Conservation (phyloP, 1,140 invertebrate species). For the Penaeus japonicus region DNA sequence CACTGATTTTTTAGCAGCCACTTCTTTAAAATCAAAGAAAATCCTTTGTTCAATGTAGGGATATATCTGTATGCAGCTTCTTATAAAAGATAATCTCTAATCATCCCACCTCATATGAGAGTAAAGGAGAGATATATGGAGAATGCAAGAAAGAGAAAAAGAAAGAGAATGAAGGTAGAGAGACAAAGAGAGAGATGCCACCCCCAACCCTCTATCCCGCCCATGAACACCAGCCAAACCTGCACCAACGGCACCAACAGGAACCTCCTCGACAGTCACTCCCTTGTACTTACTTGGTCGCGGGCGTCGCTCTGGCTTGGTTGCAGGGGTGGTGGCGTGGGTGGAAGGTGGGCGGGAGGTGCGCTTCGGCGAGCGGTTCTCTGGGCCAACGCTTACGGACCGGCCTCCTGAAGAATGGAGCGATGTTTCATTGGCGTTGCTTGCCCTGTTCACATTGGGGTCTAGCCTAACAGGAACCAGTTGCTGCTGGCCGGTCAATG, state of each 20-base stretch:
- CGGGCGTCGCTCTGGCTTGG: slow-evolving; percentile 57
- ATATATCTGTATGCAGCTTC: too few relatives aligned
- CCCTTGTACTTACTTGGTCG: slow-evolving; percentile 56
- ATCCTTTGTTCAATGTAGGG: too few relatives aligned
- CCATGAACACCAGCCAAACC: too few relatives aligned
- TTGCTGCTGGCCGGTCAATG: too few relatives aligned
- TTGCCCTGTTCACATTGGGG: too few relatives aligned
- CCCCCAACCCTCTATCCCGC: too few relatives aligned
- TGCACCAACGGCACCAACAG: too few relatives aligned
- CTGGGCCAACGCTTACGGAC: slow-evolving; percentile 57
- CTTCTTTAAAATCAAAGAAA: too few relatives aligned
- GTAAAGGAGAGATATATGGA: too few relatives aligned
- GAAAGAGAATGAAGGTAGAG: neutral
- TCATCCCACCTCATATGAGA: too few relatives aligned
- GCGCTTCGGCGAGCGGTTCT: slow-evolving; percentile 58
- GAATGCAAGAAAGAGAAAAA: neutral
- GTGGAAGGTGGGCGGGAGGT: slow-evolving; percentile 54
- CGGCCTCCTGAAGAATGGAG: slow-evolving; percentile 38
- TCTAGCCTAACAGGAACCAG: too few relatives aligned
- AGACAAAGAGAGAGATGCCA: neutral
- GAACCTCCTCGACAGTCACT: neutral
- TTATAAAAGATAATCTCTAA: neutral
- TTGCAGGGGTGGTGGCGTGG: slow-evolving; percentile 36
- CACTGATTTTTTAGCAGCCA: too few relatives aligned
- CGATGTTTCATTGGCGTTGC: neutral